Base-by-base conservation (phyloP, 1,140 invertebrate genomes). In the Drosophila mojavensis region DNA sequence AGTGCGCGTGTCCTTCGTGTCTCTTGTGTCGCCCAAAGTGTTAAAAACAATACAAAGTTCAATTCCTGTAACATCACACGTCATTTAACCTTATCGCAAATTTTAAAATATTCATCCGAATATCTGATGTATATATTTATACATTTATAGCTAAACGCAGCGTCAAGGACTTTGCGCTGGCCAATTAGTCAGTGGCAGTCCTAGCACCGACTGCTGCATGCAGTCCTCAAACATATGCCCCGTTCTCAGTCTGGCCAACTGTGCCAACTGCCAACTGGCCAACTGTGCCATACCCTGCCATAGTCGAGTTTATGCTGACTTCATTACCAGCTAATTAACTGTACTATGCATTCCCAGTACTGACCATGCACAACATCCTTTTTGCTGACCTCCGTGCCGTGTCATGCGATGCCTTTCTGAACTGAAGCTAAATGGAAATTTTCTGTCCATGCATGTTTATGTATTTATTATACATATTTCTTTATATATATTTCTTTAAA, bases 11-110 rank as follows among this genome's bases (percentile, higher is more conserved):
- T 72, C 67, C 80, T 82, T 81, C 67, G 71, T 30, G 39, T 48
- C 69, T 76, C 77, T 80, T 70, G 20, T 7, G 26, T 28, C 13
- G 17, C 2, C 2, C 1, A 30, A 15, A 15, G 26, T 28, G 26
- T 28, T n/a, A 30, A 74, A 84, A 84, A 85, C 81, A 84, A 81
- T 85, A 78, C 72, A 68, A 66, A 70, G 30, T 24, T 24, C 15
- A 45, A 45, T 11, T 11, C 72, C 53, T 58, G 43, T 48, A 59
- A 73, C 59, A 50, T 3, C 20, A 15, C 1, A 13, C 15, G 33
- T 30, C 28, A 33, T 33, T 33, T 9, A 33, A 33, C 9, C 0
- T 10, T 0, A 33, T 0, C 2, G 1, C 6, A 33, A 33, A 33
- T 9, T 7, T 33, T 7, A 9, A 33, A 7, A 33, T 7, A 33